A percentile compares a stretch with the other conserved stretches of the same genome.
Evolutionary conservation across 2,113 vertebrate genomes (phyloP).

Genomic region (Menura novaehollandiae): DNA sequence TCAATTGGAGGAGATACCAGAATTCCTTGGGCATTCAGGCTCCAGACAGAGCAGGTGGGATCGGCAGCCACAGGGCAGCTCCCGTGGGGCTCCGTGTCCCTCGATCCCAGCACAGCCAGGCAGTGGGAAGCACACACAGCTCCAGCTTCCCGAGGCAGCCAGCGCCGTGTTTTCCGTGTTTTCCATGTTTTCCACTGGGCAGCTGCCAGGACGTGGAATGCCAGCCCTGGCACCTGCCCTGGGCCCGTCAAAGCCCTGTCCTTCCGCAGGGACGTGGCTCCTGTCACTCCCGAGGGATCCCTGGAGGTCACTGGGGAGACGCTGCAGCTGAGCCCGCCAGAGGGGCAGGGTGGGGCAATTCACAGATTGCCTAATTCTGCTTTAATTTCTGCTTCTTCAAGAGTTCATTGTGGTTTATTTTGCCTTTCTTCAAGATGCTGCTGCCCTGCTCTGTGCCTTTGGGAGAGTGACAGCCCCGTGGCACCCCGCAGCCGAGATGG

Average conservation of each 20-base stretch:
- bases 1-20: not conserved
- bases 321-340: not conserved
- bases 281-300: not conserved
- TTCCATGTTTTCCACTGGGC: not conserved
- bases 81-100: not conserved
- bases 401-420: not conserved
- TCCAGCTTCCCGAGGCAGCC: not conserved
- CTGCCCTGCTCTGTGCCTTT: not conserved
- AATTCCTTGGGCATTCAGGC: not conserved
- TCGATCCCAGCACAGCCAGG: not conserved
- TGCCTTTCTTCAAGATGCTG: not conserved
- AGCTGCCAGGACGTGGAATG: not conserved
- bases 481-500: not conserved
- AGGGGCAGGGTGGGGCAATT: not conserved
- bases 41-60: not conserved
- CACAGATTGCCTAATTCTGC: not conserved
- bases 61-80: not conserved
- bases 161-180: not conserved
- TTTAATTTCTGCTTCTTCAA: not conserved
- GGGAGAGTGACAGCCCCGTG: not conserved
- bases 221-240: not conserved
- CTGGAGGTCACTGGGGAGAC: not conserved
- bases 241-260: not conserved
- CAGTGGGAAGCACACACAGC: not conserved
- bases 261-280: not conserved